Evolutionary conservation across 2,797 vertebrate species (phyloP), one percentile per base, ranked within the genome.

Genomic region (Danionella dracula): DNA sequence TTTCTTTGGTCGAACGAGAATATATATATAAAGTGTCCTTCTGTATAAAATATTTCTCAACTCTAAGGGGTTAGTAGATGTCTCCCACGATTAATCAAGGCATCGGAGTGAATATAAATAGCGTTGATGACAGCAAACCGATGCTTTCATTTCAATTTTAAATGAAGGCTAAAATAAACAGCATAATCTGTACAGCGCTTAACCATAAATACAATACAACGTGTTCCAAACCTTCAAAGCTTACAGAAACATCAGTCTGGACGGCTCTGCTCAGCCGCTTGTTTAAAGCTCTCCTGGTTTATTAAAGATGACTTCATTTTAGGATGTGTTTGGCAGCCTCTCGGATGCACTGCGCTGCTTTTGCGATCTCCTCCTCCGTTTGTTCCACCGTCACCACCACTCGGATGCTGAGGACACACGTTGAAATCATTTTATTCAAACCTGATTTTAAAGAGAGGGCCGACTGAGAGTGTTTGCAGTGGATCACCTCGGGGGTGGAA

Each of bases 341-440:
- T 63, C 83, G 88, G 79, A 99, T 90, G 32, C 90, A 87, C 5
- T 82, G 81, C 4, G 92, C 90, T 0, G 92, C 92, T 70, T 78
- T 90, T 70, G 92, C 81, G 75, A 99, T 84, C 45, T 99, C 94
- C 54, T 93, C 84, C 11, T 92, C 88, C 0, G 91, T 94, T 71
- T 97, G 95, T 74, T 97, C 89, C 23, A 97, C 74, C 1, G 94
- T 96, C 70, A 97, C 71, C 71, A 97, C 92, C 60, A 98, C 90
- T 60, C 96, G 86, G 77, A 99, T 92, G 74, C 96, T 99, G 84
- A 32, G 73, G 50, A 81, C 16, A 72, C 17, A 77, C 9, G 51
- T 8, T 9, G 23, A 27, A 27, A 6, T 27, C 3, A 3, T 6
- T 6, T 3, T 27, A 27, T 3, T 27, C 6, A 27, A 27, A 27